Percentiles rank a stretch among this genome's conserved stretches.
These are phyloP conservation scores for Drosophila pegasa DNA, from an alignment of 2,888 invertebrate genomes.

Conservation along the genomic window DNA sequence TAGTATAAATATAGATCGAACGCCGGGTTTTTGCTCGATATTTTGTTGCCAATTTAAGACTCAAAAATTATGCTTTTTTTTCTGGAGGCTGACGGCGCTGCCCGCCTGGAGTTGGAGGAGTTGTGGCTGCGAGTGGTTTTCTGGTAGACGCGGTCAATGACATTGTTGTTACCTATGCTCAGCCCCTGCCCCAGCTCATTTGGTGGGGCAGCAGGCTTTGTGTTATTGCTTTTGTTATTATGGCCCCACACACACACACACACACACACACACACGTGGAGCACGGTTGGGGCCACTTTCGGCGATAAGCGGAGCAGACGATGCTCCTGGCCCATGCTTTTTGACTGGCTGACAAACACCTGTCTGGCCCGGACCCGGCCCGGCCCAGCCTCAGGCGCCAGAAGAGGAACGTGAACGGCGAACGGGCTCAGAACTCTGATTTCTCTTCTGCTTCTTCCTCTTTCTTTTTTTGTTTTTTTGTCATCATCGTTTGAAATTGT, in stretches of 20 bases:
- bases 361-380: slow-evolving; percentile 56
- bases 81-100: slow-evolving; percentile 13
- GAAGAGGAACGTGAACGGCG: background rate
- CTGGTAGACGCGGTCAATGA: slow-evolving; percentile 60
- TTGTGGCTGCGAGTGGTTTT: slow-evolving; percentile 17
- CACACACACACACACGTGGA: slow-evolving; percentile 18
- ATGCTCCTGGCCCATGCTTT: slow-evolving; percentile 32
- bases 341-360: slow-evolving; percentile 70
- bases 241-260: slow-evolving; percentile 40
- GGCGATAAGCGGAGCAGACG: slow-evolving; percentile 67
- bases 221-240: slow-evolving; percentile 43
- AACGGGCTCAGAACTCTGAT: slow-evolving; percentile 2
- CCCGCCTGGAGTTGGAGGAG: slow-evolving; percentile 12
- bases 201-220: slow-evolving; percentile 16
- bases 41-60: slow-evolving; percentile 31
- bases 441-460: slow-evolving; percentile 20
- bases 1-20: slow-evolving; percentile 14
- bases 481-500: slow-evolving; percentile 74
- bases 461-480: slow-evolving; percentile 61
- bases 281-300: slow-evolving; percentile 31
- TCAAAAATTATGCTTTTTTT: slow-evolving; percentile 19
- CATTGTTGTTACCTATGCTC: slow-evolving; percentile 38
- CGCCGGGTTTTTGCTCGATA: slow-evolving; percentile 6
- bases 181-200: background rate
- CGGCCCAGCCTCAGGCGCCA: slow-evolving; percentile 39